phyloP scores from a whole-genome alignment of 1,140 invertebrate species.

The Aleiodes sp. region DNA sequence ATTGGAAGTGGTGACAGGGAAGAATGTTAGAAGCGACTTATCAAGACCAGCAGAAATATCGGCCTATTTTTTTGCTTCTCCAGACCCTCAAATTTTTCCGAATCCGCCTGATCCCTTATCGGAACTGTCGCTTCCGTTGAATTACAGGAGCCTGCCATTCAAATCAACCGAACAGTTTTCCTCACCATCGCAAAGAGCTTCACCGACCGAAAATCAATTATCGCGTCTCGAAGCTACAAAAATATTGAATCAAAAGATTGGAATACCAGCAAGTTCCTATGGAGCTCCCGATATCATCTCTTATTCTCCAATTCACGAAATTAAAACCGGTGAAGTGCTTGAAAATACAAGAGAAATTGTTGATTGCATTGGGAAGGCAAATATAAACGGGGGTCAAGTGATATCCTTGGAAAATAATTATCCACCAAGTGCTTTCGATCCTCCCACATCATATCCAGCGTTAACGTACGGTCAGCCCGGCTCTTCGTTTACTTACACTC shows the following conservation, averaged over 20 bases:
- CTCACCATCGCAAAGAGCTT: neutral
- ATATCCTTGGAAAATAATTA: constrained; percentile 20
- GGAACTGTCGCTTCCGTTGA: too few species aligned
- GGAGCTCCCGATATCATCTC: constrained; percentile 14
- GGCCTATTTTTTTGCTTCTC: constrained; percentile 29
- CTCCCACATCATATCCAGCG: constrained; percentile 31
- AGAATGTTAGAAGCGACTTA: neutral
- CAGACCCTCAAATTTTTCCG: too few species aligned
- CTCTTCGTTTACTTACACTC: too few species aligned
- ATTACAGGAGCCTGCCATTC: neutral
- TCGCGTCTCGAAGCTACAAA: neutral
- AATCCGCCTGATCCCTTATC: too few species aligned
- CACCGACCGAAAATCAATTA: neutral
- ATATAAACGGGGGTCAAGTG: constrained; percentile 15
- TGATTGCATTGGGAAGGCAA: constrained; percentile 26
- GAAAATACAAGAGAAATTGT: neutral
- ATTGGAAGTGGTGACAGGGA: neutral
- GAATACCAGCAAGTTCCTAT: constrained; percentile 24
- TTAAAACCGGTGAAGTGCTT: constrained; percentile 33
- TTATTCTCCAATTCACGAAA: constrained; percentile 2
- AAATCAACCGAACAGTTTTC: neutral
- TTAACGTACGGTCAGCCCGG: constrained; percentile 36
- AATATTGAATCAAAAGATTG: constrained; percentile 16
- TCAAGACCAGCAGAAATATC: constrained; percentile 23
- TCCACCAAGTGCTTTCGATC: constrained; percentile 4